Conservation (phyloP, 2,888 invertebrate genomes). For the Chloroclystis v-ata region DNA sequence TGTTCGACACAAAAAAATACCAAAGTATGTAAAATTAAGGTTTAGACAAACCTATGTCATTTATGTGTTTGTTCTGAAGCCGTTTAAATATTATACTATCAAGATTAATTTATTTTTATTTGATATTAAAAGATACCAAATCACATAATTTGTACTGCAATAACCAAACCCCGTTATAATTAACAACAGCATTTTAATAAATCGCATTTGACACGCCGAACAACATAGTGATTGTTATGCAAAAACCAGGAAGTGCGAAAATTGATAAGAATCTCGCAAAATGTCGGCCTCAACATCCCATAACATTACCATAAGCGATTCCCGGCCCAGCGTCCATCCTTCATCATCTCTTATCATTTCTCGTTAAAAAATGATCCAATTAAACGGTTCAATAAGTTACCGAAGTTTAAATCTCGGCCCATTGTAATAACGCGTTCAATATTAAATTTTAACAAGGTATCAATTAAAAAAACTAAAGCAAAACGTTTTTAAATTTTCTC, state of each 20-base stretch:
- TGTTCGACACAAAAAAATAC: too few species aligned
- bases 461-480: constrained; percentile 79
- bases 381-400: constrained; percentile 73
- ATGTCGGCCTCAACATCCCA: constrained; percentile 16
- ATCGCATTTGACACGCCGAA: constrained; percentile 3
- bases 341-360: constrained; percentile 66
- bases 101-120: too few species aligned
- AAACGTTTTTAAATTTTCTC: constrained; percentile 76
- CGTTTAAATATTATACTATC: too few species aligned
- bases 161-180: too few species aligned
- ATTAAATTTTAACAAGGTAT: constrained; percentile 79
- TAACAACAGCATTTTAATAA: neutral
- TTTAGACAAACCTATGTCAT: too few species aligned
- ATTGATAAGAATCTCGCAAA: constrained; percentile 13
- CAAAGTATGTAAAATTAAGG: too few species aligned
- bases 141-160: too few species aligned
- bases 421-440: constrained; percentile 77
- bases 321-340: constrained; percentile 49
- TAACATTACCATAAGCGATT: constrained; percentile 36
- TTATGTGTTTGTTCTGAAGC: too few species aligned
- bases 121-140: too few species aligned
- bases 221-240: constrained; percentile 1
- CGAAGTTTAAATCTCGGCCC: constrained; percentile 73
- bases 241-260: constrained; percentile 18
- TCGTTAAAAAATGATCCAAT: constrained; percentile 76